phyloP scores from a whole-genome alignment of 1,140 invertebrate species.

The Aphaenogaster rudis region DNA sequence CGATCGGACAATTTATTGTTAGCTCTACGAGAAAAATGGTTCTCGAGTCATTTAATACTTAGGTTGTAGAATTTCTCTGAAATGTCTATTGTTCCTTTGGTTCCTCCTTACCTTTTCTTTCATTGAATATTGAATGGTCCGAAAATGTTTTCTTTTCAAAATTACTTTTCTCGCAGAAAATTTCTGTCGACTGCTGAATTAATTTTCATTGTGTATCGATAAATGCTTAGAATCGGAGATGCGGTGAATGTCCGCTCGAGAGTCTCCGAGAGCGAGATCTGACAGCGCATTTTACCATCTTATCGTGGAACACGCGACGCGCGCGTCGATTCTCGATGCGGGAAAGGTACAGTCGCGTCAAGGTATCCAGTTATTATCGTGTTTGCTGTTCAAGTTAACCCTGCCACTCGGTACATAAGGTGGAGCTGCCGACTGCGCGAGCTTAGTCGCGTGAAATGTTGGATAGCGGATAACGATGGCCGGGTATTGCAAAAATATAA shows the following conservation, averaged over 20 bases:
- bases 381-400: conserved; percentile 64
- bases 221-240: background rate
- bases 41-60: background rate
- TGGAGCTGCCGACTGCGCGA: conserved; percentile 36
- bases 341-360: conserved; percentile 50
- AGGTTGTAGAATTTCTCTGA: background rate
- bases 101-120: background rate
- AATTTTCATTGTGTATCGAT: background rate
- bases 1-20: background rate
- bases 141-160: background rate
- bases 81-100: background rate
- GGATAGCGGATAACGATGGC: background rate
- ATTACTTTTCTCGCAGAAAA: background rate
- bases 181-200: background rate
- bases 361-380: conserved; percentile 72
- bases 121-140: background rate
- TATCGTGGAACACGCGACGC: conserved; percentile 40
- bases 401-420: conserved; percentile 59
- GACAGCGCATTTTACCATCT: conserved; percentile 21
- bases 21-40: background rate
- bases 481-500: conserved; percentile 23
- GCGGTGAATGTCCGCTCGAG: background rate
- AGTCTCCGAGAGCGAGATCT: background rate
- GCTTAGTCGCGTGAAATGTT: conserved; percentile 51
- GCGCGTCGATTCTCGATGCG: conserved; percentile 47